These are phyloP conservation scores for Mythimna loreyi DNA, from an alignment of 2,888 invertebrate species.

Conservation along the genomic window DNA sequence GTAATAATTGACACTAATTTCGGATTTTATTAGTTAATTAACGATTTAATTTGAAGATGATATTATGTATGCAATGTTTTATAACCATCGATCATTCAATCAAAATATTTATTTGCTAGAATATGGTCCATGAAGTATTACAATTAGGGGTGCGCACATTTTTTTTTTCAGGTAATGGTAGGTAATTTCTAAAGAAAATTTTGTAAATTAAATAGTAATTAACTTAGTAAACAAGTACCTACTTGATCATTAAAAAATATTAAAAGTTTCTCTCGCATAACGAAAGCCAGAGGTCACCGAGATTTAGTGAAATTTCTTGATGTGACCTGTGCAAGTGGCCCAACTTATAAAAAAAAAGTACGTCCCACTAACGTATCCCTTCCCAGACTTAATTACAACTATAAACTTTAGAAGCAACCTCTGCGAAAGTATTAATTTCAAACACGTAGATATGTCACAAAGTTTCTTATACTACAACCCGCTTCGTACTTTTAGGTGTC, in stretches of 20 bases:
- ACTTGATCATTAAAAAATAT: neutral
- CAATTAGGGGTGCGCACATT: too few relatives aligned
- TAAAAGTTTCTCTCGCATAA: neutral
- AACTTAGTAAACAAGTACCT: neutral
- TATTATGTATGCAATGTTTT: conserved; percentile 3
- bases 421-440: conserved; percentile 51
- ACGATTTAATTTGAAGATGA: neutral
- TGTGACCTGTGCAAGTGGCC: conserved; percentile 1
- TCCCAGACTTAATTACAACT: conserved; percentile 37
- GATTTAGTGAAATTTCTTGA: conserved; percentile 24
- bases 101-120: neutral
- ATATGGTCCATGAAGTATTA: too few relatives aligned
- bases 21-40: conserved; percentile 22
- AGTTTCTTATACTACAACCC: conserved; percentile 37
- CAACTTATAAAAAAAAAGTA: conserved; percentile 8
- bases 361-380: conserved; percentile 19
- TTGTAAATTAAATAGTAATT: neutral
- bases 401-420: conserved; percentile 43
- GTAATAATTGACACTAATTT: conserved; percentile 33
- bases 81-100: neutral
- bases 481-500: conserved; percentile 61
- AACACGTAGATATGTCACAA: conserved; percentile 45
- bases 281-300: conserved; percentile 7
- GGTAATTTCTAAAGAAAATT: neutral
- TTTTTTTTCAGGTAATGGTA: too few relatives aligned